phyloP scores from a whole-genome alignment of 1,140 invertebrate genomes.

The Rhopalosiphum maidis region DNA sequence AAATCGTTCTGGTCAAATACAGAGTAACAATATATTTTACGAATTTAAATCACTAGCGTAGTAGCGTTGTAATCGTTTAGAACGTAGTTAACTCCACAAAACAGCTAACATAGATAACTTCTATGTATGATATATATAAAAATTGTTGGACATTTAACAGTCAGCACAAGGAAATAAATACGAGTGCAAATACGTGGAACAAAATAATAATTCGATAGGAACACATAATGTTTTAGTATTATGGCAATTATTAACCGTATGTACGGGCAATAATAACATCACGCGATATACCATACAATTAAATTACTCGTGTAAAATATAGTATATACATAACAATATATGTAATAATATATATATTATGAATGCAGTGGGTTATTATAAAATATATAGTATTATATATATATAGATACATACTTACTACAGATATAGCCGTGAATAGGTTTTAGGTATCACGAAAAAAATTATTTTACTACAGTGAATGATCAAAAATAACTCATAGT shows the following conservation, averaged over 20 bases:
- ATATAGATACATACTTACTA: too few species aligned
- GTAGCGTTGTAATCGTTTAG: not conserved
- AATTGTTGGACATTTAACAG: not conserved
- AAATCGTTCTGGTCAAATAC: not conserved
- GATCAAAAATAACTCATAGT: not conserved
- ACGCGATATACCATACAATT: not conserved
- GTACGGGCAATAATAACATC: not conserved
- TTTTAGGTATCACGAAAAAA: too few species aligned
- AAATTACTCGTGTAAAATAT: not conserved
- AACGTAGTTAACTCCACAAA: not conserved
- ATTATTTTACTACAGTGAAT: not conserved
- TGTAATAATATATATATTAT: not conserved
- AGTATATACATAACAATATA: not conserved
- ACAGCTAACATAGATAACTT: not conserved
- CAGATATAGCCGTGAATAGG: too few species aligned
- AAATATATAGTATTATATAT: not conserved
- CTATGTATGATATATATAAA: not conserved
- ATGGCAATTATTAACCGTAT: not conserved
- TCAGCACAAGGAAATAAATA: not conserved
- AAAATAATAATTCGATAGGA: not conserved
- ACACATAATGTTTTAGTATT: not conserved
- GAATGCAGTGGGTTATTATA: not conserved
- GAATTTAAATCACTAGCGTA: not conserved
- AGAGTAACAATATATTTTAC: not conserved
- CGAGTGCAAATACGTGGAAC: not conserved